Conservation (phyloP, 2,113 vertebrate species). For the Oreochromis tanganicae region DNA sequence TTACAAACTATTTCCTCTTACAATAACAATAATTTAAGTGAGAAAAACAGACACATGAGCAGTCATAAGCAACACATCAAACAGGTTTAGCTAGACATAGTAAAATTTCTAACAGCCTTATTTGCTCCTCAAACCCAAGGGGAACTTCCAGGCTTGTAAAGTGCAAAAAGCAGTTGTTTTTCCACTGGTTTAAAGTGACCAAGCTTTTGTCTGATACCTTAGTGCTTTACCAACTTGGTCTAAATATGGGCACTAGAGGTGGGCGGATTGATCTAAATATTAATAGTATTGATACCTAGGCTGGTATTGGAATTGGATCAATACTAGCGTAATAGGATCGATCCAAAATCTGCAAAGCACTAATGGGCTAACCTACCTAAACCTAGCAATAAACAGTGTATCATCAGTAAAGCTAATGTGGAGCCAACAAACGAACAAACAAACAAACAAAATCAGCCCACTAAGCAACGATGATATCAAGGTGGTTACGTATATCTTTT, state of each 20-base stretch:
- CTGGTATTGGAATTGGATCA: background rate
- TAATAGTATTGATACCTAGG: background rate
- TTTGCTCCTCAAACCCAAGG: background rate
- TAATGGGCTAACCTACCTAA: background rate
- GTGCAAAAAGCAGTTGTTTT: background rate
- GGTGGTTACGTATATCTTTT: background rate
- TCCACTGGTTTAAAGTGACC: background rate
- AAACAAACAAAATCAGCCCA: background rate
- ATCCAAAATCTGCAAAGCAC: background rate
- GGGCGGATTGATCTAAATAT: background rate
- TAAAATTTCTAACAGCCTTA: fast-evolving
- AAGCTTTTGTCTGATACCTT: background rate
- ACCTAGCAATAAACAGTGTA: background rate
- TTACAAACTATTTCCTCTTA: background rate
- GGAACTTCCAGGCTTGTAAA: background rate
- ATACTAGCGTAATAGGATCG: fast-evolving
- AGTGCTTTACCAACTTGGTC: background rate
- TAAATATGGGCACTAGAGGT: background rate
- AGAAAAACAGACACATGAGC: background rate
- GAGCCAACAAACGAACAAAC: fast-evolving
- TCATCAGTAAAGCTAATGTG: background rate
- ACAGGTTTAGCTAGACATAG: background rate
- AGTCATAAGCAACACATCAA: background rate
- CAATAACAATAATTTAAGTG: background rate
- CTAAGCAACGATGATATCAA: background rate